Evolutionary conservation across 2,888 invertebrate species (phyloP).

Genomic region (Brenthis ino): DNA sequence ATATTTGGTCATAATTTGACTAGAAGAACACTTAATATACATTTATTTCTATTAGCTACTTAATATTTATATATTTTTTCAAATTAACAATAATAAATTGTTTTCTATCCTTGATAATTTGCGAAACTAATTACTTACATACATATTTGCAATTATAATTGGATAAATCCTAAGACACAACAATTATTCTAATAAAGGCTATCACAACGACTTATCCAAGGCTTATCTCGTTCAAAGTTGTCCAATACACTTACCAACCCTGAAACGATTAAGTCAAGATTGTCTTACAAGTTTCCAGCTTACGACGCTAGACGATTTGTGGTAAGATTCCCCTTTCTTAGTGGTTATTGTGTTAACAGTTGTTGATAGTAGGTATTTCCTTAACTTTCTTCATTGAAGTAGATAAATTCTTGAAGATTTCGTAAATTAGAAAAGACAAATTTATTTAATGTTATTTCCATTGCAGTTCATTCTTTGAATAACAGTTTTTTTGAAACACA

Average conservation of each 20-base stretch:
- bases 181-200: conserved; percentile 15
- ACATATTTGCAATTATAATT: too few species aligned
- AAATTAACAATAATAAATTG: background rate
- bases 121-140: too few species aligned
- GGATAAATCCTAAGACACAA: background rate
- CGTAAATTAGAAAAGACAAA: background rate
- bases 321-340: conserved; percentile 29
- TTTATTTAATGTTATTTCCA: too few species aligned
- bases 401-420: background rate
- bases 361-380: background rate
- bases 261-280: conserved; percentile 35
- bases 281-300: conserved; percentile 35
- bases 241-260: conserved; percentile 35
- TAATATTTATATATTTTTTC: too few species aligned
- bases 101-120: too few species aligned
- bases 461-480: too few species aligned
- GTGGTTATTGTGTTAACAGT: conserved; percentile 24
- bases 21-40: too few species aligned
- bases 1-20: too few species aligned
- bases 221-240: conserved; percentile 35
- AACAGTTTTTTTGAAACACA: too few species aligned
- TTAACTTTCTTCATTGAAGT: background rate
- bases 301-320: conserved; percentile 28
- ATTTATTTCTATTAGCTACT: too few species aligned
- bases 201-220: conserved; percentile 9